Evolutionary conservation across 53 echinoderm and acorn worm species (phyloP), one percentile per base, ranked within the genome.

Genomic region (Pentamera pediparva): DNA sequence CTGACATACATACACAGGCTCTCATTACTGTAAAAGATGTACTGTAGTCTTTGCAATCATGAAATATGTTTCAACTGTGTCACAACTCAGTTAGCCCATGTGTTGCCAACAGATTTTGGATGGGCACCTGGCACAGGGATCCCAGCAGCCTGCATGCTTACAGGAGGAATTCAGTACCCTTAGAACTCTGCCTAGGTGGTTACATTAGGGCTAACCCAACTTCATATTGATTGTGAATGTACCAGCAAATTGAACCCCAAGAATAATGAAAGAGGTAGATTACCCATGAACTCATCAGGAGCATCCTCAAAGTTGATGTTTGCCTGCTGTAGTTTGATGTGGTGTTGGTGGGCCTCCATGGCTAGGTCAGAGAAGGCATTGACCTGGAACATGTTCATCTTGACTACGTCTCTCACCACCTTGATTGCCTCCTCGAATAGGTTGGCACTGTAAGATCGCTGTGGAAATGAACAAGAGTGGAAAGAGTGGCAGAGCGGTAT

Each of bases 201-300:
- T 1, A 45, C 13, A 45, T n/a, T 12, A 45, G 0, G 47, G 1
- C 0, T 12, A 15, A 15, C 47, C 47, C 47, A n/a, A n/a, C n/a
- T n/a, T n/a, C n/a, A n/a, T n/a, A n/a, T n/a, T n/a, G n/a, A n/a
- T n/a, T n/a, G n/a, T n/a, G n/a, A n/a, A n/a, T n/a, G n/a, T n/a
- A n/a, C n/a, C n/a, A n/a, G n/a, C n/a, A n/a, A n/a, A n/a, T n/a
- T n/a, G n/a, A n/a, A n/a, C n/a, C n/a, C n/a, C n/a, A n/a, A 10
- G 17, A 45, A 17, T 17, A 45, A 45, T 45, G 45, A 77, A n/a
- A n/a, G n/a, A n/a, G n/a, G n/a, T n/a, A n/a, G n/a, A n/a, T n/a
- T 41, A 96, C 96, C 96, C 86, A 83, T 96, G 86, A 96, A 96
- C 51, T 96, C 96, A 61, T 96, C 96, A 4, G 96, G 96, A 3